Evolutionary conservation across 2,888 invertebrate species (phyloP).

Genomic region (Lepas anatifera): DNA sequence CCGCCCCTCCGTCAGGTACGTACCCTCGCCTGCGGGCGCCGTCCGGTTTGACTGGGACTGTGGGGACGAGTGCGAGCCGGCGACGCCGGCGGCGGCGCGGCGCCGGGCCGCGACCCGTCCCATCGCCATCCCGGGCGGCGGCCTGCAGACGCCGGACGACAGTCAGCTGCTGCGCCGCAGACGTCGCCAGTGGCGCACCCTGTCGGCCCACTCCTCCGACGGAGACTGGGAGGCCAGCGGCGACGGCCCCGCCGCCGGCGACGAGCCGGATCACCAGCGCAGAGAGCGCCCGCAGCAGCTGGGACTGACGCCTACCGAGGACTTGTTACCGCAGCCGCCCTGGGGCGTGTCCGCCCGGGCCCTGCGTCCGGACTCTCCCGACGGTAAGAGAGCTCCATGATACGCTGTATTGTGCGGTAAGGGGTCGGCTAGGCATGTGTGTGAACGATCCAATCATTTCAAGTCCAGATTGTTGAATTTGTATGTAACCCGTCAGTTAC

Average conservation of each 20-base stretch:
- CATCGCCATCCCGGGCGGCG: background rate
- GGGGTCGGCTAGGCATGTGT: too few relatives aligned
- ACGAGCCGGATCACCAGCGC: background rate
- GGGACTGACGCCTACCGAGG: background rate
- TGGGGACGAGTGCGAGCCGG: background rate
- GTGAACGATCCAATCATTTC: too few relatives aligned
- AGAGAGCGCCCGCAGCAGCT: background rate
- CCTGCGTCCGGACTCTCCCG: background rate
- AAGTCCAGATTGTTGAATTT: too few relatives aligned
- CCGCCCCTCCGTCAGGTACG: background rate
- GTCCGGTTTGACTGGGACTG: background rate
- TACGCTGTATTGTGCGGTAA: too few relatives aligned
- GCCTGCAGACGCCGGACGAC: background rate
- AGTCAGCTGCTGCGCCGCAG: background rate
- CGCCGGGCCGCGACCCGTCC: background rate
- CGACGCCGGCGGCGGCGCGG: background rate
- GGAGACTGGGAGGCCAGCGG: too few relatives aligned
- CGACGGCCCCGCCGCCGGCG: background rate
- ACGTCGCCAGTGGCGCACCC: background rate
- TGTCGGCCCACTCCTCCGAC: background rate
- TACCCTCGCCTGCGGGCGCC: background rate
- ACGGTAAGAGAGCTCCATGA: background rate
- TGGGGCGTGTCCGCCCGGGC: background rate
- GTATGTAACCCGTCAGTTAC: too few relatives aligned
- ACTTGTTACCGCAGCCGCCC: background rate